A percentile compares a stretch with the other conserved stretches of the same genome.
Evolutionary conservation across 2,113 vertebrate genomes (phyloP).

Genomic region (Nesoenas mayeri): DNA sequence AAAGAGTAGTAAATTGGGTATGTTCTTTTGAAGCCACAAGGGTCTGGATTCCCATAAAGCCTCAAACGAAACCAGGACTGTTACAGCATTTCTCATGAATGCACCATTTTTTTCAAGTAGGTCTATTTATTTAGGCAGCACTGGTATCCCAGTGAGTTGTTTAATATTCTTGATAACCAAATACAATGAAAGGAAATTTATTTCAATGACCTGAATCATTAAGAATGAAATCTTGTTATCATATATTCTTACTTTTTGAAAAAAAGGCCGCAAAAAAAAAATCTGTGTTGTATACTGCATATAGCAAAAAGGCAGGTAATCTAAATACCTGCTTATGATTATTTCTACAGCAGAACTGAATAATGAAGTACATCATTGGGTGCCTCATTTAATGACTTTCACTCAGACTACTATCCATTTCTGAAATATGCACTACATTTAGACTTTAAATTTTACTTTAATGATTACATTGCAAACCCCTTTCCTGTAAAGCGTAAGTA

Average conservation of each 20-base stretch:
- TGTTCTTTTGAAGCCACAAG: not conserved
- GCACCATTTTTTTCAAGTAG: not conserved
- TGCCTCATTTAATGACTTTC: not conserved
- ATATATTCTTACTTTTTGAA: not conserved
- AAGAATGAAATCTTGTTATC: not conserved
- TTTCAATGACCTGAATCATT: not conserved
- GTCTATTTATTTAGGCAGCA: not conserved
- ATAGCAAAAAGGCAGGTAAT: not conserved
- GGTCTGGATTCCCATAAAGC: not conserved
- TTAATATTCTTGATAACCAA: not conserved
- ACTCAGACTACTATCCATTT: not conserved
- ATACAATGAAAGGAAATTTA: not conserved
- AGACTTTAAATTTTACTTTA: not conserved
- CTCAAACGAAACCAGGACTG: not conserved
- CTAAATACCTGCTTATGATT: not conserved
- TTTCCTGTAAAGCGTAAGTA: not conserved
- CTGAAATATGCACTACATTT: not conserved
- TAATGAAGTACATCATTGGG: not conserved
- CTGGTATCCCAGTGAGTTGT: not conserved
- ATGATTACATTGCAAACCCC: not conserved
- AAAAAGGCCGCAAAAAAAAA: not conserved
- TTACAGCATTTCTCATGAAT: not conserved
- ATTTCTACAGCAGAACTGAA: not conserved
- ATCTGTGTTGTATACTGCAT: not conserved
- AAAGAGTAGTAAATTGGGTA: not conserved